phyloP scores from a whole-genome alignment of 2,113 vertebrate genomes.

The Argyrosomus japonicus region DNA sequence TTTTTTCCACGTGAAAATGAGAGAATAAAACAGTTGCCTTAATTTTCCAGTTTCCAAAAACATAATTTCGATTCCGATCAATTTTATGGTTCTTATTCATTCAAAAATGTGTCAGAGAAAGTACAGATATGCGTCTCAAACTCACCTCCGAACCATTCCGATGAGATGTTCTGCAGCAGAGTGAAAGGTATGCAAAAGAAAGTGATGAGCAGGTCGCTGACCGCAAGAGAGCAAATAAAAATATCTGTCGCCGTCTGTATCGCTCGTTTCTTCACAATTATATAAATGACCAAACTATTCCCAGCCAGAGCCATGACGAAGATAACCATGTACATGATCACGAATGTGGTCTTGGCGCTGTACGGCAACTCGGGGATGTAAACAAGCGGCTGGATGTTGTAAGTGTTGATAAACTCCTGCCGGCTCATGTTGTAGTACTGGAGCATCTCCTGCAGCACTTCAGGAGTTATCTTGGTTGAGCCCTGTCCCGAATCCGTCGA shows the following conservation, averaged over 20 bases:
- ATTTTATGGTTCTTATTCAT: neutral
- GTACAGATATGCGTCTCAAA: neutral
- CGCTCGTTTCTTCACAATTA: conserved; percentile 81
- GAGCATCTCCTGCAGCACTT: conserved; percentile 83
- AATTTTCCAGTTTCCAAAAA: no score
- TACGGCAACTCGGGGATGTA: conserved; percentile 85
- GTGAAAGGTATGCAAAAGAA: conserved; percentile 89
- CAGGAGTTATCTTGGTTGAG: conserved; percentile 81
- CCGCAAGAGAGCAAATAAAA: conserved; percentile 87
- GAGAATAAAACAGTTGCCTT: neutral
- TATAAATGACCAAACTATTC: conserved; percentile 86
- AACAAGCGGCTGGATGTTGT: conserved; percentile 86
- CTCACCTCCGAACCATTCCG: conserved; percentile 88
- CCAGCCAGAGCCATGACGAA: conserved; percentile 86
- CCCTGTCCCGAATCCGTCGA: conserved; percentile 59
- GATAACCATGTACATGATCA: conserved; percentile 84
- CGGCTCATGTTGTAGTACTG: conserved; percentile 85
- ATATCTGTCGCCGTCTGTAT: conserved; percentile 84
- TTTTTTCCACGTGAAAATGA: neutral
- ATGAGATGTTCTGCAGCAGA: conserved; percentile 87
- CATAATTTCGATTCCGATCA: no score
- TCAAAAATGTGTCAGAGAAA: neutral
- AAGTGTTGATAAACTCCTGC: conserved; percentile 85
- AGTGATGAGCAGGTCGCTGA: conserved; percentile 89
- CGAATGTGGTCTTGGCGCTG: conserved; percentile 82